A percentile compares a stretch with the other conserved stretches of the same genome.
These are phyloP conservation scores for Latrodectus hesperus DNA, from an alignment of 2,888 invertebrate species.

Conservation along the genomic window DNA sequence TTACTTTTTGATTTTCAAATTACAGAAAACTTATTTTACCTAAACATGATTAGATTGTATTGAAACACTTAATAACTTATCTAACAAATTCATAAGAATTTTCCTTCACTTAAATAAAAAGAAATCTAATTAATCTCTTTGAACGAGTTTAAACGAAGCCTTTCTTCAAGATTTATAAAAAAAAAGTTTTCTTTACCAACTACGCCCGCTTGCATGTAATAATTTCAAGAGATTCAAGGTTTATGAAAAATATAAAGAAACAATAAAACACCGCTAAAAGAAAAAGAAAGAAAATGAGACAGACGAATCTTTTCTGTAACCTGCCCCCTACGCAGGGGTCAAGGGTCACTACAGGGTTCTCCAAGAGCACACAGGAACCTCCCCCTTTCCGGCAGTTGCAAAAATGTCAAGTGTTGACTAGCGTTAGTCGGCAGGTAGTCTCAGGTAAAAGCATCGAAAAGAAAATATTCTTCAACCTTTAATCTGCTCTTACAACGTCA, in stretches of 20 bases:
- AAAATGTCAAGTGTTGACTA: constrained; percentile 67
- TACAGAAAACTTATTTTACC: too few species aligned
- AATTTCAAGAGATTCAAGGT: constrained; percentile 29
- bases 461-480: constrained; percentile 67
- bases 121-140: too few species aligned
- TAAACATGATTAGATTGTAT: too few species aligned
- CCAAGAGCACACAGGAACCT: constrained; percentile 62
- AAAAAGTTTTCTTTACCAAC: neutral
- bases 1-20: too few species aligned
- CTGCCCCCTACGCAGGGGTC: constrained; percentile 64
- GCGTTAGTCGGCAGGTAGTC: constrained; percentile 58
- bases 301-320: constrained; percentile 49
- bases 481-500: constrained; percentile 56
- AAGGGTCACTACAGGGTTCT: constrained; percentile 52
- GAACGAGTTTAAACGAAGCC: too few species aligned
- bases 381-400: constrained; percentile 63
- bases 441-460: constrained; percentile 53
- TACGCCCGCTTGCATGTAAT: constrained; percentile 6
- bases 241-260: constrained; percentile 56
- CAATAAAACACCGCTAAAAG: constrained; percentile 39
- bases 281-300: constrained; percentile 17
- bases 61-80: too few species aligned
- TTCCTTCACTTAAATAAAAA: too few species aligned
- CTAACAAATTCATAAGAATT: too few species aligned
- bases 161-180: too few species aligned